Evolutionary conservation across 2,888 invertebrate genomes (phyloP), one percentile per base, ranked within the genome.

Genomic region (Melanostoma scalare): DNA sequence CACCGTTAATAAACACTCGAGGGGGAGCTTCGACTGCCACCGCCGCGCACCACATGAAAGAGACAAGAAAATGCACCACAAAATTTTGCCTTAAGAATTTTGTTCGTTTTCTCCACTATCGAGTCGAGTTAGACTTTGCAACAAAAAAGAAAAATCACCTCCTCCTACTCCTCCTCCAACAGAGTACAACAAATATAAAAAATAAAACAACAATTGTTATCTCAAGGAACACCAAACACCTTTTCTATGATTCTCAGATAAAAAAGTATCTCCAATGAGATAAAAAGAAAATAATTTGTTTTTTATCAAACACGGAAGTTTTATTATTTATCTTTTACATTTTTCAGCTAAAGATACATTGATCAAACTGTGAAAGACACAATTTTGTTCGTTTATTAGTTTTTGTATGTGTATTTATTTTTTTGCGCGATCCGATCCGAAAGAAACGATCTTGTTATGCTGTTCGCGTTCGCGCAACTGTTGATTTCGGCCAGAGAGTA

Each of bases 381-480:
- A 50, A 65, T 65, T 60, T 65, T 63, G 42, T 44, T 40, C 4
- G 4, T 35, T 55, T 56, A 10, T 40, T 3, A 30, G 30, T 35
- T 63, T 65, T n/a, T 6, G 4, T 50, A 38, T n/a, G 31, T n/a
- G 10, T 31, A 60, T 38, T 10, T 33, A 30, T 50, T 71, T 68
- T 61, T 79, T 53, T 78, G 67, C 84, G 75, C 67, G 74, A 74
- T 69, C 65, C 67, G 67, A 67, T 67, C 78, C 74, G 67, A 61
- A 71, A 42, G 38, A 84, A 42, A 63, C 84, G 78, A 84, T 84
- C 79, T 84, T 78, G 56, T 79, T 84, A 79, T 84, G 74, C 74
- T 84, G 84, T 84, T 72, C 79, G 79, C 84, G 79, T 84, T 46
- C 84, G 84, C 84, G 84, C 84, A 84, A 84, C 84, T 84, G 84